Evolutionary conservation across 2,113 vertebrate genomes (phyloP), one percentile per base, ranked within the genome.

Genomic region (Aegotheles bennettii): DNA sequence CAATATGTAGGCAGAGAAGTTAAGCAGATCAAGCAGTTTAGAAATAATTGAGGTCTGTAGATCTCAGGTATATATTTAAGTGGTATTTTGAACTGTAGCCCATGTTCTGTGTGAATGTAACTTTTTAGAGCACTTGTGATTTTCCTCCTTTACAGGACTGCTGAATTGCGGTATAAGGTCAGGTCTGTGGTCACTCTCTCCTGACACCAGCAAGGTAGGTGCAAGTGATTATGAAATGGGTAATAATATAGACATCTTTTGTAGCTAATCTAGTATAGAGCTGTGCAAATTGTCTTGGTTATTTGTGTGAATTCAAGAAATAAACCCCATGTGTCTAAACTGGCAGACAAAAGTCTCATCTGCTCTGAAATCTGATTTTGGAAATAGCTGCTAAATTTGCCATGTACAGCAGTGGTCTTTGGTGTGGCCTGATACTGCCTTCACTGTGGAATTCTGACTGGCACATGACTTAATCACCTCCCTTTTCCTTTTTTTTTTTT

Each of bases 81-180:
- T 64, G 56, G 75, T 93, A 79, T 88, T 93, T 95, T 94, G 92
- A 95, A 96, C 92, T 74, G 76, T 64, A 63, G 73, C 69, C 92
- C 45, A 9, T 92, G 48, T 86, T 88, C 79, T 78, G 33, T 60
- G 69, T 31, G 64, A 92, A 84, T 35, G 10, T 71, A 93, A 94
- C 69, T 95, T 96, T 94, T 81, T 57, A 89, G 48, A 95, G 80
- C 48, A 63, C 76, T 93, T 96, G 92, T 84, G 88, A 92, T 91
- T 95, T 95, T 94, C 68, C 45, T 87, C 26, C 73, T 93, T 88
- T 80, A 29, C 65, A 53, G 60, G 86, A 93, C 20, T 81, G 76
- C 42, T 90, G 88, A 92, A 86, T 9, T 90, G 90, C 25, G 3
- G 80, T 60, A 10, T 26, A 60, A 95, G 88, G 86, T 96, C 90